Percentiles rank a stretch among this genome's conserved stretches.
Evolutionary conservation across 2,113 vertebrate species (phyloP).

Genomic region (Melanostigma gelatinosum): DNA sequence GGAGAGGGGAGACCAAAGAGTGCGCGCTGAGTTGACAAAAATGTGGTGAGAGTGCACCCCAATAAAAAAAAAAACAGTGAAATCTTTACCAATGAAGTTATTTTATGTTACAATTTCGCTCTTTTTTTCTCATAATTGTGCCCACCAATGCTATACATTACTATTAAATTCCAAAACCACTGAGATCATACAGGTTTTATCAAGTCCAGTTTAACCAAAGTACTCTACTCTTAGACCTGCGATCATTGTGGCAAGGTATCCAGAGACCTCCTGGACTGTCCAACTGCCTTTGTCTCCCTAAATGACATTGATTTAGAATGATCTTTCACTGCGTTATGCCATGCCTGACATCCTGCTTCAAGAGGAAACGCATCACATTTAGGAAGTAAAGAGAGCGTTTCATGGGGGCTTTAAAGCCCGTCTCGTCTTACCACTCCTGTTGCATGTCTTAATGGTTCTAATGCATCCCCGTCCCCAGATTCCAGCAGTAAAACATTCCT

Average conservation of each 20-base stretch:
- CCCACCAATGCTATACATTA: too few relatives aligned
- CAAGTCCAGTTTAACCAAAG: neutral
- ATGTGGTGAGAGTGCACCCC: slow-evolving; percentile 3
- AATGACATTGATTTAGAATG: slow-evolving; percentile 6
- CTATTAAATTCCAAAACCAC: neutral
- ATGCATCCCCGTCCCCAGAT: slow-evolving; percentile 2
- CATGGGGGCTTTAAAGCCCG: slow-evolving; percentile 13
- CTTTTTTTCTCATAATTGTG: neutral
- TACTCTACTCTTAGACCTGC: neutral
- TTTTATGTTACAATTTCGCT: neutral
- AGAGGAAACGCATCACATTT: slow-evolving; percentile 25
- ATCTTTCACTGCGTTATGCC: neutral
- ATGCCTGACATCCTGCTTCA: slow-evolving; percentile 31
- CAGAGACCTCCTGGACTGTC: neutral
- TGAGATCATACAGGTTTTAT: neutral
- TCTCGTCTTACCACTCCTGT: slow-evolving; percentile 2
- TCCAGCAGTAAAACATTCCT: slow-evolving; percentile 29
- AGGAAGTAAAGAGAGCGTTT: slow-evolving; percentile 8
- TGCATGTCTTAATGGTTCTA: slow-evolving; percentile 18
- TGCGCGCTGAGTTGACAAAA: slow-evolving; percentile 9
- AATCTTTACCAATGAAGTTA: neutral
- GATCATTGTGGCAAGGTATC: neutral
- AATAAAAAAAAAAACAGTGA: neutral
- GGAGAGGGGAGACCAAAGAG: neutral
- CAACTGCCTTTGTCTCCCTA: neutral